phyloP scores from a whole-genome alignment of 2,113 vertebrate genomes.

The Gobius niger region DNA sequence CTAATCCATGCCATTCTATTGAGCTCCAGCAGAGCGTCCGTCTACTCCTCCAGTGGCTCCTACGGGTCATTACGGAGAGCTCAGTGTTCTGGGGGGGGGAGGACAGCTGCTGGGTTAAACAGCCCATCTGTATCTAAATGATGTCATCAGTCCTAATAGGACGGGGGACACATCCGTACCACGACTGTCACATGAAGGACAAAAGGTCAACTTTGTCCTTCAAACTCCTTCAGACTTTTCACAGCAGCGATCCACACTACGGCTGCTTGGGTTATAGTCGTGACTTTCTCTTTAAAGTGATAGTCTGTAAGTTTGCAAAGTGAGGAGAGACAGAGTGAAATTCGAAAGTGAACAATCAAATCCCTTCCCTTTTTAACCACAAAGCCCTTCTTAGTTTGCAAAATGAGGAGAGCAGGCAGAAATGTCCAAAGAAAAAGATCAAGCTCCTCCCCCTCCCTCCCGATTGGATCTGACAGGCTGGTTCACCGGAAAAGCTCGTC shows the following conservation, averaged over 20 bases:
- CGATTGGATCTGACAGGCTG: too few relatives aligned
- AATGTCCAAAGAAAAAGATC: too few relatives aligned
- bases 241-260: neutral
- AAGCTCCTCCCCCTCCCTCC: too few relatives aligned
- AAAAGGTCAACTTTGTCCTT: constrained; percentile 61
- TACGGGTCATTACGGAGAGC: constrained; percentile 57
- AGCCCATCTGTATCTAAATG: constrained; percentile 68
- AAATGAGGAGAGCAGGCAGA: too few relatives aligned
- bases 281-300: neutral
- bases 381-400: too few relatives aligned
- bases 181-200: constrained; percentile 54
- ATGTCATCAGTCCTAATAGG: constrained; percentile 69
- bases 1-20: neutral
- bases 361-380: too few relatives aligned
- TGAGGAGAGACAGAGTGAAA: too few relatives aligned
- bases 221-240: constrained; percentile 26
- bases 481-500: too few relatives aligned
- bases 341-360: too few relatives aligned
- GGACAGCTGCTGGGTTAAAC: constrained; percentile 72
- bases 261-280: neutral
- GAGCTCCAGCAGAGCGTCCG: neutral
- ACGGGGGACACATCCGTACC: constrained; percentile 56
- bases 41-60: constrained; percentile 31
- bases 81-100: constrained; percentile 64
- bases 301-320: too few relatives aligned